A percentile compares a stretch with the other conserved stretches of the same genome.
Evolutionary conservation across 1,140 invertebrate species (phyloP).

Genomic region (Lepidurus couesii): DNA sequence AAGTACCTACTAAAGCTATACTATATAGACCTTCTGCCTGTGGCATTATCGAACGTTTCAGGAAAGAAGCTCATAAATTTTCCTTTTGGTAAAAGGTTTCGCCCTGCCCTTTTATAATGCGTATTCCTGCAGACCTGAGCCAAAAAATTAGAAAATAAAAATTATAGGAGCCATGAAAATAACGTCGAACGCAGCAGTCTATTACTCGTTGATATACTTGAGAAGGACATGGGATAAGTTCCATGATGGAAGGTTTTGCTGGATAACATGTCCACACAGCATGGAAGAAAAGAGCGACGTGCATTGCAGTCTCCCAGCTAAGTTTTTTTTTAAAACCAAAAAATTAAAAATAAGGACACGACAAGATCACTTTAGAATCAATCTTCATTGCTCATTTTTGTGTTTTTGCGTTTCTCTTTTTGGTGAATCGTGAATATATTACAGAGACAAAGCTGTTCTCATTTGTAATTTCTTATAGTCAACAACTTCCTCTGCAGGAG

Average conservation of each 20-base stretch:
- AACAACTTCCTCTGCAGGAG: conserved; percentile 1
- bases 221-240: too few species aligned
- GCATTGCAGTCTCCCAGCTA: neutral
- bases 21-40: neutral
- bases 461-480: neutral
- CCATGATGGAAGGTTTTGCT: too few species aligned
- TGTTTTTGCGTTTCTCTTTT: neutral
- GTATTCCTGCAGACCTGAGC: neutral
- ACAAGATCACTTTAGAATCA: neutral
- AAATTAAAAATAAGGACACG: neutral
- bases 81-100: neutral
- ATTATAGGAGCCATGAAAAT: neutral
- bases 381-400: neutral
- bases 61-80: neutral
- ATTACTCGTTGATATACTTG: too few species aligned
- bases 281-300: conserved; percentile 13
- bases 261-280: neutral
- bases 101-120: neutral
- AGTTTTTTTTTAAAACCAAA: neutral
- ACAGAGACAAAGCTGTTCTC: neutral
- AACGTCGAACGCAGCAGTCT: too few species aligned
- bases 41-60: neutral
- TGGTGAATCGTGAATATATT: neutral
- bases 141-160: neutral
- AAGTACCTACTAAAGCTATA: neutral